A percentile compares a stretch with the other conserved stretches of the same genome.
These are phyloP conservation scores for Cliona cf. orientalis DNA, from an alignment of 37 sponge, comb jelly and placozoan genomes.

Conservation along the genomic window DNA sequence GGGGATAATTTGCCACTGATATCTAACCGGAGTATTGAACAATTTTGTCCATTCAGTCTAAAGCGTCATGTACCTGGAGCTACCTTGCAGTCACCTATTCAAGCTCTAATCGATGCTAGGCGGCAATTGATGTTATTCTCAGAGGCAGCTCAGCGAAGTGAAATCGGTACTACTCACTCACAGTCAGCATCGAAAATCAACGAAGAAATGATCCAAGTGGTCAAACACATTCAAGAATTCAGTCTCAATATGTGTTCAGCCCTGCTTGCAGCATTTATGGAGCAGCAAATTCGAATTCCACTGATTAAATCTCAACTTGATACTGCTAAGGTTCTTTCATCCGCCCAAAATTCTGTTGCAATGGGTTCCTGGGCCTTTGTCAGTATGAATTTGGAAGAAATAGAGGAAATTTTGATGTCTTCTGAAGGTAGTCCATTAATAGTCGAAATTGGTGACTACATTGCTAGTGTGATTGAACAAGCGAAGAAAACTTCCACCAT, in stretches of 20 bases:
- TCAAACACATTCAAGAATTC: neutral
- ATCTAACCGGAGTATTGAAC: neutral
- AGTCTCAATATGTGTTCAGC: constrained; percentile 6
- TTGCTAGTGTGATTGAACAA: neutral
- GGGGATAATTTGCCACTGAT: neutral
- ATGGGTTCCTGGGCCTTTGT: constrained; percentile 51
- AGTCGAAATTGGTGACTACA: constrained; percentile 36
- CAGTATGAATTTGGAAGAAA: constrained; percentile 26
- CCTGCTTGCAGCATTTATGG: constrained; percentile 57
- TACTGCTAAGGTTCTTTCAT: constrained; percentile 26
- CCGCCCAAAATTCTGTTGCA: constrained; percentile 20
- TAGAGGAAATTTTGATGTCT: constrained; percentile 6
- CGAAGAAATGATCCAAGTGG: neutral
- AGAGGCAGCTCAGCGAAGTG: no score
- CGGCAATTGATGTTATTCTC: neutral
- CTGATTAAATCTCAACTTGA: constrained; percentile 26
- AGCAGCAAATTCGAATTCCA: constrained; percentile 45
- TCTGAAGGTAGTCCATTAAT: neutral
- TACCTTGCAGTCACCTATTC: neutral
- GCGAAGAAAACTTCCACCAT: neutral
- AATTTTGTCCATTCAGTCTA: neutral
- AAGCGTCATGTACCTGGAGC: neutral
- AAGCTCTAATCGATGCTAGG: neutral
- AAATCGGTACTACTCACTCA: neutral
- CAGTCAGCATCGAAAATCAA: neutral